Evolutionary conservation across 2,888 invertebrate genomes (phyloP).

Genomic region (Tholera decimalis): DNA sequence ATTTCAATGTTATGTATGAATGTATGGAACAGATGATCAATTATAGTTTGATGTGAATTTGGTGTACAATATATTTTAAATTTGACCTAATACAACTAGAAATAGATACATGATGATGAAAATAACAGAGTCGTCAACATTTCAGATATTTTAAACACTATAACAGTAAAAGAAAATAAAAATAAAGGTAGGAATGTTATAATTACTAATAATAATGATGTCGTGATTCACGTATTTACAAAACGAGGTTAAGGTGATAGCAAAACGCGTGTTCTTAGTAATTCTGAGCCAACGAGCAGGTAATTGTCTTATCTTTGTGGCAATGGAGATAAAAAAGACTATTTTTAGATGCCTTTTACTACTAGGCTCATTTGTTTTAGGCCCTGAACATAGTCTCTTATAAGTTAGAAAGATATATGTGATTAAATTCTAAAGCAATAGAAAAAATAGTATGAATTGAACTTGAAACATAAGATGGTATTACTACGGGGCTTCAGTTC

Average conservation of each 20-base stretch:
- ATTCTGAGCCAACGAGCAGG: conserved; percentile 35
- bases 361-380: conserved; percentile 16
- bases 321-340: conserved; percentile 56
- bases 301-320: conserved; percentile 54
- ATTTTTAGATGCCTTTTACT: conserved; percentile 34
- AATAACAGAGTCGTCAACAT: background rate
- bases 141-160: background rate
- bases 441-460: background rate
- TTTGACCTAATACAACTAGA: background rate
- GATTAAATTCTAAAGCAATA: background rate
- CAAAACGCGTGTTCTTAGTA: conserved; percentile 22
- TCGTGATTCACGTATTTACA: conserved; percentile 55
- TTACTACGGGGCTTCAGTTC: too few relatives aligned
- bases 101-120: background rate
- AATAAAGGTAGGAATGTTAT: background rate
- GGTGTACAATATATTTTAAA: background rate
- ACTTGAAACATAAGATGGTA: background rate
- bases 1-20: too few relatives aligned
- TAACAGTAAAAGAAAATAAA: background rate
- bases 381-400: background rate
- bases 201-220: conserved; percentile 27
- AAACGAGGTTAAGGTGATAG: conserved; percentile 54
- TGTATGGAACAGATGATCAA: too few relatives aligned
- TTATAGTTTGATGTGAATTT: too few relatives aligned
- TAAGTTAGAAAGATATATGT: background rate